Evolutionary conservation across 2,888 invertebrate species (phyloP).

Genomic region (Diplazon laetatorius): DNA sequence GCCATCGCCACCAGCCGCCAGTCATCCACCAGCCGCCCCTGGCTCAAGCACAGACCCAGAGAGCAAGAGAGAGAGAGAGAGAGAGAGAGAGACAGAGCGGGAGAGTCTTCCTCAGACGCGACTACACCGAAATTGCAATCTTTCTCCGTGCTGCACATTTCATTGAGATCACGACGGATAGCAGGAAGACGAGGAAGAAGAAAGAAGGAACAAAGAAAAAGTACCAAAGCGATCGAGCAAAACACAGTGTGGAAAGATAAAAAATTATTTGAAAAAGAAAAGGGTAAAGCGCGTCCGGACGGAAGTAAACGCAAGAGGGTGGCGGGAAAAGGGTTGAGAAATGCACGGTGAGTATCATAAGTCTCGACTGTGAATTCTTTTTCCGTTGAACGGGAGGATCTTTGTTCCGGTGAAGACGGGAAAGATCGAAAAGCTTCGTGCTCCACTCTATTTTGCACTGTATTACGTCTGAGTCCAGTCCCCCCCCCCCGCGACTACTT

Average conservation of each 20-base stretch:
- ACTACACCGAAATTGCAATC: constrained; percentile 21
- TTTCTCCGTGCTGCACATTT: constrained; percentile 14
- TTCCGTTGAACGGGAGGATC: constrained; percentile 20
- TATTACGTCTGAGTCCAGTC: constrained; percentile 6
- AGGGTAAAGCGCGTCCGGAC: background rate
- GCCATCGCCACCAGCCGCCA: background rate
- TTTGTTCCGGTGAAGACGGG: constrained; percentile 14
- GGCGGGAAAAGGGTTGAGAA: background rate
- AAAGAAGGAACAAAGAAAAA: too few species aligned
- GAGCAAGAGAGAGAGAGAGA: too few species aligned
- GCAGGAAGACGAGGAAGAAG: too few species aligned
- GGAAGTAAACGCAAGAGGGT: background rate
- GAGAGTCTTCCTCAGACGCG: constrained; percentile 24
- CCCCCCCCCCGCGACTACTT: background rate
- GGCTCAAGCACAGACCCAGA: too few species aligned
- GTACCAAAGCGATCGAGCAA: too few species aligned
- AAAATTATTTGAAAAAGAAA: background rate
- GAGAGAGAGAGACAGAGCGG: too few species aligned
- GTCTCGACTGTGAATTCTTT: constrained; percentile 39
- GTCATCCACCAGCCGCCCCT: too few species aligned
- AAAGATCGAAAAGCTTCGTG: constrained; percentile 55
- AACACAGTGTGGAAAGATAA: too few species aligned
- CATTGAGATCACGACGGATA: constrained; percentile 7
- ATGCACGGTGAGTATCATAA: constrained; percentile 29
- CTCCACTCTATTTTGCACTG: constrained; percentile 40